These are phyloP conservation scores for Spheniscus humboldti DNA, from an alignment of 2,797 vertebrate species.

Conservation along the genomic window DNA sequence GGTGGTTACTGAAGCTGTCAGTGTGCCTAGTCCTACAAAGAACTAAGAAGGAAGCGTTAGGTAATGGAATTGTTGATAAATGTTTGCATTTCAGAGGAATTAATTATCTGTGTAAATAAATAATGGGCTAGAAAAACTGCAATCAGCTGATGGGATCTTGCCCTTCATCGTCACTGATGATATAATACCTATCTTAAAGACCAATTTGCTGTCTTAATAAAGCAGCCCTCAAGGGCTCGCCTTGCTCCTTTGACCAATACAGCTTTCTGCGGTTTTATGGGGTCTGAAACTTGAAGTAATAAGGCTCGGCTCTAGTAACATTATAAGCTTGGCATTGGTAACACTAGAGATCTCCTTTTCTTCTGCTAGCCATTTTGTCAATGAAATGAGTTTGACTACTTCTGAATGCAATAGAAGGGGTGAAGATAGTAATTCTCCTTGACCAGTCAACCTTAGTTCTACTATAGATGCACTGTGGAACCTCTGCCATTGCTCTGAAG, in stretches of 20 bases:
- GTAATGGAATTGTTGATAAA: conserved; percentile 58
- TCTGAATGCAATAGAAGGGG: neutral
- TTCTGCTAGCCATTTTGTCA: neutral
- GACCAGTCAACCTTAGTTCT: neutral
- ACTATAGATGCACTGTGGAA: neutral
- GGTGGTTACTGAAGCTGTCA: conserved; percentile 65
- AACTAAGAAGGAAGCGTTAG: conserved; percentile 17
- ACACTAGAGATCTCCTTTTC: neutral
- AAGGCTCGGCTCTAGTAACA: neutral
- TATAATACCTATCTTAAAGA: neutral
- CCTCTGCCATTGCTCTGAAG: neutral
- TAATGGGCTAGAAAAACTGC: conserved; percentile 8
- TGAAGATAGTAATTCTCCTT: neutral
- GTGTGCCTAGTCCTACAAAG: conserved; percentile 11
- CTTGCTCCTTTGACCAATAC: neutral
- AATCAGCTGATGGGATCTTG: neutral
- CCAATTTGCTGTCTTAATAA: neutral
- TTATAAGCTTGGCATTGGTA: fast-evolving
- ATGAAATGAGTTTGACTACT: neutral
- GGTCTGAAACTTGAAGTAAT: neutral
- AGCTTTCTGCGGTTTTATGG: neutral
- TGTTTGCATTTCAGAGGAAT: conserved; percentile 51
- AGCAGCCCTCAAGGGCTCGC: neutral
- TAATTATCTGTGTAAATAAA: conserved; percentile 63
- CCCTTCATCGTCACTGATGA: neutral